Base-by-base conservation (phyloP, 2,888 invertebrate genomes). In the Notocelia uddmanniana region DNA sequence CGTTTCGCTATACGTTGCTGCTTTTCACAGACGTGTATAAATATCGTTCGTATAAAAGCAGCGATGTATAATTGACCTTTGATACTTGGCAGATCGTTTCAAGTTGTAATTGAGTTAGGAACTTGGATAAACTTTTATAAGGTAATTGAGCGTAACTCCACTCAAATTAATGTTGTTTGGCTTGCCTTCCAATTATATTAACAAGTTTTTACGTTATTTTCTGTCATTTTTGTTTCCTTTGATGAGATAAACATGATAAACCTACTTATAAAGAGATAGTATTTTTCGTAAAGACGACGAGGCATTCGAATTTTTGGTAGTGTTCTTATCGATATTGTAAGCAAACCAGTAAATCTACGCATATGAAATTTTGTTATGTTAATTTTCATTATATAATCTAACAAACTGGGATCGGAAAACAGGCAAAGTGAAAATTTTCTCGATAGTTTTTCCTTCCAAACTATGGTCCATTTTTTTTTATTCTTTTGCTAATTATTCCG, bases 51-150 rank as follows among this genome's bases (percentile, higher is more conserved):
- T 15, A 18, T 1, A 15, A 34, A 60, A 71, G 52, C 41, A 15
- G 67, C 26, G 11, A 37, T 55, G 71, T 60, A 71, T 13, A 13
- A 0, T 3, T 54, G 37, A 70, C 45, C 10, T 55, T 58, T 55
- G 71, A 67, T 72, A 18, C 37, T 37, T 67, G 18, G 67, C 21
- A 34, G 26, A 54, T 54, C 41, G 41, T 13, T 52, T n/a, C 3
- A 60, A 54, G 54, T 26, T 66, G 45, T 64, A 69, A 69, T 73
- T 60, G 60, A 69, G 50, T 69, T 66, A 54, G 13, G 34, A 67
- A 71, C 59, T 72, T 72, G 34, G 55, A 26, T 21, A n/a, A 68
- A 72, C 67, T 68, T 72, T 67, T 48, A 19, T 54, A n/a, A 62
- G 18, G 9, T 68, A 55, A 66, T 71, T 66, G 48, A 31, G 19